Percentiles rank a stretch among this genome's conserved stretches.
phyloP scores from a whole-genome alignment of 2,797 vertebrate genomes.

The Thaleichthys pacificus region DNA sequence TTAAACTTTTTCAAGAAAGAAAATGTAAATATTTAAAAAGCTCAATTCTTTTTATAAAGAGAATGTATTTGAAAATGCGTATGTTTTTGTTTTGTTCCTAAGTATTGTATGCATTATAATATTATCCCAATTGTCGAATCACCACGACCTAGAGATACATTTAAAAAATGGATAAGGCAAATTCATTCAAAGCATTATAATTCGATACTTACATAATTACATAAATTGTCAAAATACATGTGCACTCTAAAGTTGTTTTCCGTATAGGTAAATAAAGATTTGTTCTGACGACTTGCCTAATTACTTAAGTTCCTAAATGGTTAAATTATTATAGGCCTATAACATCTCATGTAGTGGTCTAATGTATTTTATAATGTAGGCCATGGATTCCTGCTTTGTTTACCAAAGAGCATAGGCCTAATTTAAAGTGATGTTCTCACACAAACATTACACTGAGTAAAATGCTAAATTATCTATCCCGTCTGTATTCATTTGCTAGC shows the following conservation, averaged over 20 bases:
- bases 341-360: no score
- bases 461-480: no score
- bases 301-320: background rate
- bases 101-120: constrained; percentile 27
- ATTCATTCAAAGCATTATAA: constrained; percentile 20
- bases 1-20: constrained; percentile 45
- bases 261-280: constrained; percentile 57
- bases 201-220: constrained; percentile 39
- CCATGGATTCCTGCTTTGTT: no score
- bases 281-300: constrained; percentile 13
- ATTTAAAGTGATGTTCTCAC: no score
- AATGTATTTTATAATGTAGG: no score
- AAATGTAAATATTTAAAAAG: constrained; percentile 65
- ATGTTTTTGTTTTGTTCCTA: constrained; percentile 43
- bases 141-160: constrained; percentile 30
- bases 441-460: no score
- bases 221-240: constrained; percentile 44
- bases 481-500: no score
- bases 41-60: constrained; percentile 59
- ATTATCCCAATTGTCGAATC: constrained; percentile 37
- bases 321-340: no score
- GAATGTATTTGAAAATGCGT: constrained; percentile 58
- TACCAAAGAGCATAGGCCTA: no score
- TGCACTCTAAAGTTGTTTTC: constrained; percentile 61
- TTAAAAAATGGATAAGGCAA: constrained; percentile 16